phyloP scores from a whole-genome alignment of 2,113 vertebrate species.

The Ochotona curzoniae region DNA sequence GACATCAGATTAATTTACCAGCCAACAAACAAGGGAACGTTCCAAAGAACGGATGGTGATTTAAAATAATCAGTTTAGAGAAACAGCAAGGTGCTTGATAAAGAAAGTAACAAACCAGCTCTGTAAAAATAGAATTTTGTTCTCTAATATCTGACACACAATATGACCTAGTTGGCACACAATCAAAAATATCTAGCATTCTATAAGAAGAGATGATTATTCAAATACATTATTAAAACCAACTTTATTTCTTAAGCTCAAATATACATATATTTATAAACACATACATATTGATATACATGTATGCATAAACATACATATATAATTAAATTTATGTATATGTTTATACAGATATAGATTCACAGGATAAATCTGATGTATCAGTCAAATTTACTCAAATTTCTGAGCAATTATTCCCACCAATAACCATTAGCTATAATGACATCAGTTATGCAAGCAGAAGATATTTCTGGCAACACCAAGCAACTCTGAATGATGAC shows the following conservation, averaged over 20 bases:
- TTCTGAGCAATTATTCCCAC: not conserved
- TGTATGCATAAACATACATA: not conserved
- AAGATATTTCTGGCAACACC: not conserved
- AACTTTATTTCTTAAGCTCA: not conserved
- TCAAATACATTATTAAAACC: not conserved
- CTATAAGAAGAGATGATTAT: not conserved
- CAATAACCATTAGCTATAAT: not conserved
- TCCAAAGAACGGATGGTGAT: not conserved
- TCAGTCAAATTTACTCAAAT: not conserved
- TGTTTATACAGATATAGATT: too few relatives aligned
- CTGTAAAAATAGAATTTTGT: not conserved
- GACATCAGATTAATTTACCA: not conserved
- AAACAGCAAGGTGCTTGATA: not conserved
- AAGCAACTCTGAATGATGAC: not conserved
- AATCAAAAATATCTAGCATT: not conserved
- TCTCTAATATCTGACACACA: not conserved
- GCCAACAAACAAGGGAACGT: not conserved
- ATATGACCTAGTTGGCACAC: not conserved
- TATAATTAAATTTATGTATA: not conserved
- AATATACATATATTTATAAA: not conserved
- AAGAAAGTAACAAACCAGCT: not conserved
- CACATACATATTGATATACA: not conserved
- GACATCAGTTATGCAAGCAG: not conserved
- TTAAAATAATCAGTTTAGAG: not conserved
- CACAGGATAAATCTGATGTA: not conserved